These are phyloP conservation scores for Neofelis nebulosa DNA, from an alignment of 2,113 vertebrate genomes.

Conservation along the genomic window DNA sequence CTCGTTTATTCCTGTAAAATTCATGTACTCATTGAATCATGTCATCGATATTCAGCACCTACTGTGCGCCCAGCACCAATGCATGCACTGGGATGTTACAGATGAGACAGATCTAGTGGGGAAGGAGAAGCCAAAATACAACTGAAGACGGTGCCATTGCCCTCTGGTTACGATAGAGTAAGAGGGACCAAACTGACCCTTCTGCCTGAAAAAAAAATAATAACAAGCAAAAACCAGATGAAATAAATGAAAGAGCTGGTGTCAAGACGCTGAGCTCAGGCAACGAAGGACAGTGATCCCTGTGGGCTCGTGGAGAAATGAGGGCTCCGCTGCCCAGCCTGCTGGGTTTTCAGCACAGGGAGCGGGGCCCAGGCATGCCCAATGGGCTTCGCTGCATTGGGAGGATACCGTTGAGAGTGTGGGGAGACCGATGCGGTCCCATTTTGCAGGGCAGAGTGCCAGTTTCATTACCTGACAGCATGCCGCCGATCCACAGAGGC, in stretches of 20 bases:
- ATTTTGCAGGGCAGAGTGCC: fast-evolving
- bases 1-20: background rate
- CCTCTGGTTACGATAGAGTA: background rate
- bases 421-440: fast-evolving
- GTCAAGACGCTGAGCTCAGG: background rate
- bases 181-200: background rate
- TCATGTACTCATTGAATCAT: fast-evolving
- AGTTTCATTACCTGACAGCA: background rate
- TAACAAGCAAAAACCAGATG: background rate
- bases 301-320: fast-evolving
- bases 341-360: too few relatives aligned
- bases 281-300: fast-evolving
- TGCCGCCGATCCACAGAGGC: too few relatives aligned
- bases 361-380: background rate
- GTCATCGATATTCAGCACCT: fast-evolving
- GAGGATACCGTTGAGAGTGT: background rate
- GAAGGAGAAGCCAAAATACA: fast-evolving
- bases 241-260: fast-evolving
- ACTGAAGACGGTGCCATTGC: fast-evolving
- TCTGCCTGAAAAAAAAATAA: background rate
- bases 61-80: fast-evolving
- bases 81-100: fast-evolving
- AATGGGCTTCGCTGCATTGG: fast-evolving
- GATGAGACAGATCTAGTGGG: fast-evolving
- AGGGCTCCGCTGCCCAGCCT: fast-evolving